A percentile compares a stretch with the other conserved stretches of the same genome.
These are phyloP conservation scores for Falcaria lacertinaria DNA, from an alignment of 2,888 invertebrate genomes.

Conservation along the genomic window DNA sequence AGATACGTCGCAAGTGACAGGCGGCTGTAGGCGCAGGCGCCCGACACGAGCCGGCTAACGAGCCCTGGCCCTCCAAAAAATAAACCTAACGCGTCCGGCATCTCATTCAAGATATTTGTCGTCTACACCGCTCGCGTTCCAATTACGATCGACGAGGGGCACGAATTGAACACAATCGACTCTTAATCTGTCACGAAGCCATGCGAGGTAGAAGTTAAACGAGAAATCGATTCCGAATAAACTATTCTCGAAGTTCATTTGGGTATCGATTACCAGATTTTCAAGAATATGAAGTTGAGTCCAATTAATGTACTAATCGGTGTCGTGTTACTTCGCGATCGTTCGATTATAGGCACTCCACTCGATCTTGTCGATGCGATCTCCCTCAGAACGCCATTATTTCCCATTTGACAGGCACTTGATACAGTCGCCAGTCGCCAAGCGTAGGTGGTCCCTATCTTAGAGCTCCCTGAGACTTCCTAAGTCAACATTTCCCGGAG, in stretches of 20 bases:
- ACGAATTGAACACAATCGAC: constrained; percentile 57
- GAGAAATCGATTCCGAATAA: constrained; percentile 32
- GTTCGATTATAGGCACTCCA: constrained; percentile 38
- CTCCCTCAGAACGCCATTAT: constrained; percentile 44
- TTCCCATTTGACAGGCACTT: constrained; percentile 44
- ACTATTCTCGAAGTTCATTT: constrained; percentile 22
- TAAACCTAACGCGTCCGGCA: constrained; percentile 23
- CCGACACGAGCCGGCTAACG: constrained; percentile 46
- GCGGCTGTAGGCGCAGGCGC: constrained; percentile 22
- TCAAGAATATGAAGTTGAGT: neutral
- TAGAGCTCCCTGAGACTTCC: constrained; percentile 21
- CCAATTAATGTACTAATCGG: constrained; percentile 13
- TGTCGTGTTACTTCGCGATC: constrained; percentile 18
- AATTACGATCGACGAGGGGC: constrained; percentile 60
- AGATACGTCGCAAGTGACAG: constrained; percentile 51
- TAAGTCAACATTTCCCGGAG: constrained; percentile 61
- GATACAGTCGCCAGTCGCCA: constrained; percentile 25
- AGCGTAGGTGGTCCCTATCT: constrained; percentile 64
- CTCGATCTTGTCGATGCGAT: constrained; percentile 38
- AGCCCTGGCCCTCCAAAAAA: constrained; percentile 33
- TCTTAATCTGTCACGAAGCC: constrained; percentile 48
- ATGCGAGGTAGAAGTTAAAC: constrained; percentile 37
- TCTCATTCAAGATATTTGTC: constrained; percentile 51
- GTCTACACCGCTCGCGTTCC: constrained; percentile 46
- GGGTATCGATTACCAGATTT: constrained; percentile 28